Conservation (phyloP, 2,113 vertebrate species). For the Saimiri boliviensis region DNA sequence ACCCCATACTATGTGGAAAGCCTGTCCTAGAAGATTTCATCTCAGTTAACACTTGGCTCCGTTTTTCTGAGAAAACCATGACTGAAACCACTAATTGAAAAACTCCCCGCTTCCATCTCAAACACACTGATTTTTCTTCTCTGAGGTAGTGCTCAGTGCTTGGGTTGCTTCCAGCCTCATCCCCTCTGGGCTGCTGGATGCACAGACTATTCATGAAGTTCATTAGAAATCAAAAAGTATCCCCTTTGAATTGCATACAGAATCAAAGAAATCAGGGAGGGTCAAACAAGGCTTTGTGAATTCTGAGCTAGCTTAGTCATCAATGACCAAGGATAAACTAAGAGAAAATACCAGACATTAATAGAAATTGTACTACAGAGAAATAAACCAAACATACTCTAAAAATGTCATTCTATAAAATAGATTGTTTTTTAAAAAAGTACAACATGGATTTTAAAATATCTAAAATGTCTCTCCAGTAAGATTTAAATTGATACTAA, state of each 20-base stretch:
- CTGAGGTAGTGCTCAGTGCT: neutral
- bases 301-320: neutral
- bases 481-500: neutral
- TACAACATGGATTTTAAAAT: neutral
- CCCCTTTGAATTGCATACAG: neutral
- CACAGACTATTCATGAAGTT: neutral
- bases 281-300: neutral
- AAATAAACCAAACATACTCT: neutral
- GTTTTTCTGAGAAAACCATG: neutral
- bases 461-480: neutral
- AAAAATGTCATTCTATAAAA: neutral
- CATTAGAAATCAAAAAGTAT: neutral
- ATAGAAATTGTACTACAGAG: neutral
- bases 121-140: neutral
- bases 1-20: neutral
- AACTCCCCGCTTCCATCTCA: neutral
- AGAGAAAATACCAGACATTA: neutral
- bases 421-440: neutral
- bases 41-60: neutral
- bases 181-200: neutral
- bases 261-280: neutral
- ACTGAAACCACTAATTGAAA: neutral
- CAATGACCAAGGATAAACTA: neutral
- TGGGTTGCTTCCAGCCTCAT: neutral
- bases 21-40: neutral